These are phyloP conservation scores for Orthosia gothica DNA, from an alignment of 2,888 invertebrate genomes.

Conservation along the genomic window DNA sequence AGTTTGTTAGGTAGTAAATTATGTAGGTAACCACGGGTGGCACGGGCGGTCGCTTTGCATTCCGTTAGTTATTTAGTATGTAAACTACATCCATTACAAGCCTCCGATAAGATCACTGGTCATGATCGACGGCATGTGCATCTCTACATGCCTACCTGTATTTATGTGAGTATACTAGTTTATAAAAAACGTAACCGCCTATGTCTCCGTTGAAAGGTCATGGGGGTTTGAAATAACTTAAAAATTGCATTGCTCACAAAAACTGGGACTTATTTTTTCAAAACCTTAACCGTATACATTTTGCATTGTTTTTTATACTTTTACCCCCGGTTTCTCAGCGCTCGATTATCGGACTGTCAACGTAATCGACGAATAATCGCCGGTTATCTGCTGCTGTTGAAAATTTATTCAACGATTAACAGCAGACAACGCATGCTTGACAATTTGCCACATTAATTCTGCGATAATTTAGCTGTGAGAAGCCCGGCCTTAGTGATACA, in stretches of 20 bases:
- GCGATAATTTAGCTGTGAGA: too few relatives aligned
- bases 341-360: too few relatives aligned
- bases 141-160: constrained; percentile 74
- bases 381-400: too few relatives aligned
- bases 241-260: constrained; percentile 8
- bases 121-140: constrained; percentile 71
- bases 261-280: not conserved
- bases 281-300: constrained; percentile 10
- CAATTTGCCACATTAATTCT: too few relatives aligned
- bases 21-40: constrained; percentile 53
- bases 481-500: constrained; percentile 17
- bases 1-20: constrained; percentile 67
- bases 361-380: too few relatives aligned
- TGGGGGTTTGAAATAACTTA: constrained; percentile 34
- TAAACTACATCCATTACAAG: constrained; percentile 73
- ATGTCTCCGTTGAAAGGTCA: constrained; percentile 63
- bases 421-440: too few relatives aligned
- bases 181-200: constrained; percentile 64
- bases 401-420: too few relatives aligned
- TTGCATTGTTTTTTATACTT: constrained; percentile 43
- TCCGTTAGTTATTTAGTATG: constrained; percentile 64
- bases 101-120: constrained; percentile 66
- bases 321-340: not conserved
- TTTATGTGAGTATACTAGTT: constrained; percentile 74
- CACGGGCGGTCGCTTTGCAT: constrained; percentile 56